Base-by-base conservation (phyloP, 2,113 vertebrate species). In the Ptilonorhynchus violaceus region DNA sequence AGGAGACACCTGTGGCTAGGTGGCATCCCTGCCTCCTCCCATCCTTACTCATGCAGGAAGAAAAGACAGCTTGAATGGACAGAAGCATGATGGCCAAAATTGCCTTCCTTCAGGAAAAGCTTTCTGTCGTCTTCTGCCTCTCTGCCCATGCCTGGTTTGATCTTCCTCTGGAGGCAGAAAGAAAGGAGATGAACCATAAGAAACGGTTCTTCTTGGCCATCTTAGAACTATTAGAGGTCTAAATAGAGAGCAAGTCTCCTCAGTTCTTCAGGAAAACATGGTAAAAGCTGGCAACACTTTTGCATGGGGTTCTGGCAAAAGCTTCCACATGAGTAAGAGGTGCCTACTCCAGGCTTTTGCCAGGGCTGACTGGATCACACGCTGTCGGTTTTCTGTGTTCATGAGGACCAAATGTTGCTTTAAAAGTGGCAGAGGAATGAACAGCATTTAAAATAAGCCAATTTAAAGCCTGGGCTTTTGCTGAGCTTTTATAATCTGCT, bases 401-500 rank as follows among this genome's bases (percentile, higher is more conserved):
- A 86, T 8, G 4, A 85, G 60, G 68, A 94, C 68, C 68, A 92
- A 95, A 69, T 91, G 72, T 92, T 86, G n/a, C 60, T 95, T 81
- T 92, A 70, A 80, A 90, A 90, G 59, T 70, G 46, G 21, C 42
- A 92, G 49, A 90, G 72, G 33, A 86, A 80, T 3, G 72, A 93
- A n/a, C 7, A 84, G 44, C 14, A 49, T 94, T 81, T 86, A 37
- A 80, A 90, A 81, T 70, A 88, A 95, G 60, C 80, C 79, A 92
- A 1, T 88, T 84, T 94, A 94, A 95, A 95, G 37, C 72, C 72
- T 1, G 4, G 28, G 66, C 22, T 94, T 96, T 93, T 89, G 35
- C n/a, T 93, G 86, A 91, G 80, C 60, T 96, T 96, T 93, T 88
- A 56, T 72, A 93, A 92, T 86, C 69, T 94, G 41, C 68, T 63